These are phyloP conservation scores for Sebastes trivittatus DNA, from an alignment of 2,797 vertebrate genomes.

Conservation along the genomic window DNA sequence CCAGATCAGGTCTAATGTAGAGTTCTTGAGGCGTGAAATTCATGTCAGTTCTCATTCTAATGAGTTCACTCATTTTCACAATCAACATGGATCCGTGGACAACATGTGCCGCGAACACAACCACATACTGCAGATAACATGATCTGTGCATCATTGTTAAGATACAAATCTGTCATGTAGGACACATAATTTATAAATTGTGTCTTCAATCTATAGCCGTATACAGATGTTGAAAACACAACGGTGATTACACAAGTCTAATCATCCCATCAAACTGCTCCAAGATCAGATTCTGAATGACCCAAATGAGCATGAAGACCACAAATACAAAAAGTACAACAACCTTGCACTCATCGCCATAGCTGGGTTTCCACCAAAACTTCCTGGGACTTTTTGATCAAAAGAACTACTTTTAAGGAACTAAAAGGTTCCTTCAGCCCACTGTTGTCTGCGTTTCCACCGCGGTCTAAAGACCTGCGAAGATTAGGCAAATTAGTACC, in stretches of 20 bases:
- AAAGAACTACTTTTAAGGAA: no score
- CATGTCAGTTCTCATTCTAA: background rate
- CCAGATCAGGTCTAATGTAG: background rate
- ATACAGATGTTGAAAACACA: no score
- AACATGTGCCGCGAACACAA: background rate
- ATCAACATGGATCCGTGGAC: background rate
- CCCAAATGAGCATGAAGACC: no score
- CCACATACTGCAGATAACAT: background rate
- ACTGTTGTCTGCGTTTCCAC: no score
- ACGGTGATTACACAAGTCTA: no score
- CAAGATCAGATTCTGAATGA: background rate
- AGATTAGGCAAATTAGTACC: no score
- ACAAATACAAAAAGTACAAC: background rate
- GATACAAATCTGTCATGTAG: background rate
- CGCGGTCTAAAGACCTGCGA: no score
- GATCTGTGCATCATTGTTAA: background rate
- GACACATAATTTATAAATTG: no score
- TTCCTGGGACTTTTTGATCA: no score
- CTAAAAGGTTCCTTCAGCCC: no score
- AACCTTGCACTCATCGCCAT: background rate
- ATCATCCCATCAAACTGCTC: background rate
- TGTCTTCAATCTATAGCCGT: no score
- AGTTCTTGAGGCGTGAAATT: background rate
- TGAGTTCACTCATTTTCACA: background rate
- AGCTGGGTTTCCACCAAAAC: no score